A percentile compares a stretch with the other conserved stretches of the same genome.
These are phyloP conservation scores for Trematomus bernacchii DNA, from an alignment of 2,797 vertebrate genomes.

Conservation along the genomic window DNA sequence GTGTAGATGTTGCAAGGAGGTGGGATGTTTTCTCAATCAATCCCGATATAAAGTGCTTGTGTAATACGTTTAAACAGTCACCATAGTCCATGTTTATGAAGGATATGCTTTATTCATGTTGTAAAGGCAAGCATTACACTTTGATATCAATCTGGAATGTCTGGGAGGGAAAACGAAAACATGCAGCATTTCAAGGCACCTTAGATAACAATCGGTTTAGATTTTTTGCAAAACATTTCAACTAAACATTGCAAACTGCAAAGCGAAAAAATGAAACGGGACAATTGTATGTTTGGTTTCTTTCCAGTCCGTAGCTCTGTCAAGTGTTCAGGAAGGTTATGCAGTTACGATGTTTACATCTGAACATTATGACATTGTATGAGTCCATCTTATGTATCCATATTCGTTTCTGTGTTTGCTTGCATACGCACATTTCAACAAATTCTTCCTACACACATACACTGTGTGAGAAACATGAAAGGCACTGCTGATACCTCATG, in stretches of 20 bases:
- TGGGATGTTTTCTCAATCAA: not conserved
- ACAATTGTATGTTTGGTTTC: not conserved
- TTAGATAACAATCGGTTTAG: constrained; percentile 5
- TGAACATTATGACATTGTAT: not conserved
- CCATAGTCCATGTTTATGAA: constrained; percentile 9
- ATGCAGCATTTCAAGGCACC: constrained; percentile 25
- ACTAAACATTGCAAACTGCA: not conserved
- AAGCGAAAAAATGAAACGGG: constrained; percentile 13
- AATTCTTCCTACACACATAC: not conserved
- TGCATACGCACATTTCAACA: constrained; percentile 10
- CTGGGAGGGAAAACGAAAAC: constrained; percentile 31
- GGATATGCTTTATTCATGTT: constrained; percentile 53
- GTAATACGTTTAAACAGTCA: constrained; percentile 3
- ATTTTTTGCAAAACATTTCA: not conserved
- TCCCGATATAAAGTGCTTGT: not conserved
- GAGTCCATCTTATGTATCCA: too few relatives aligned
- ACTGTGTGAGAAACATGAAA: constrained; percentile 5
- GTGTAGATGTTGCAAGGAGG: not conserved
- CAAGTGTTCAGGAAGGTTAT: constrained; percentile 3
- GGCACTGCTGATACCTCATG: constrained; percentile 20
- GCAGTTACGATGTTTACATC: not conserved
- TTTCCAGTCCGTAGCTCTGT: constrained; percentile 7
- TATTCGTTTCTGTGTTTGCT: not conserved
- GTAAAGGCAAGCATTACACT: constrained; percentile 35
- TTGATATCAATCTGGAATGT: constrained; percentile 68